These are phyloP conservation scores for Serranochromis macrocephalus DNA, from an alignment of 2,113 vertebrate genomes.

Conservation along the genomic window DNA sequence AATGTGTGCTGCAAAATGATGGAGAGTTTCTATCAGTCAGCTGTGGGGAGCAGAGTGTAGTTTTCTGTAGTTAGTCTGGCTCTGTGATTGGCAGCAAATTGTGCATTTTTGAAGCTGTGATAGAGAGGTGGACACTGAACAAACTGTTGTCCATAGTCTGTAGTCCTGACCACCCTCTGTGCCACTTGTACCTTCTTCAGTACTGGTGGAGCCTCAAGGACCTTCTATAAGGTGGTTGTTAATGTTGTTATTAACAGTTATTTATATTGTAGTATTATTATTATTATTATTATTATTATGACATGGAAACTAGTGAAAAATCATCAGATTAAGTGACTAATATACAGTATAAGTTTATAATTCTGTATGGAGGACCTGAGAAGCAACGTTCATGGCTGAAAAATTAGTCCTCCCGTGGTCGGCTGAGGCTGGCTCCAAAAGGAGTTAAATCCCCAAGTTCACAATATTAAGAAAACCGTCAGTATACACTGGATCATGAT, in stretches of 20 bases:
- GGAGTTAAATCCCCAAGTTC: not conserved
- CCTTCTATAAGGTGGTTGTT: not conserved
- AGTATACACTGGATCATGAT: not conserved
- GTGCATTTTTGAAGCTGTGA: not conserved
- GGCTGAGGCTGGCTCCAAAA: not conserved
- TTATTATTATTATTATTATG: not conserved
- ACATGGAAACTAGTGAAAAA: not conserved
- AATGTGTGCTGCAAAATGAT: not conserved
- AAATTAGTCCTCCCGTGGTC: not conserved
- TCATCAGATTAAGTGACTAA: not conserved
- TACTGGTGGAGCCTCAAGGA: not conserved
- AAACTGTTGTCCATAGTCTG: not conserved
- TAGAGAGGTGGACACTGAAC: not conserved
- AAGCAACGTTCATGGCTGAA: not conserved
- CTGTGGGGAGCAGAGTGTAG: not conserved
- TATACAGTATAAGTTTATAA: not conserved
- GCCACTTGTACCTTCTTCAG: not conserved
- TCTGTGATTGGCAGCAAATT: not conserved
- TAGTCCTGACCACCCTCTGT: not conserved
- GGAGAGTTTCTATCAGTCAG: not conserved
- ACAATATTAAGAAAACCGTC: not conserved
- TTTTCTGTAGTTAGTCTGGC: not conserved
- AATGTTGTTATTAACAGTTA: not conserved
- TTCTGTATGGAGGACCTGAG: not conserved
- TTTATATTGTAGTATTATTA: not conserved